phyloP scores from a whole-genome alignment of 2,888 invertebrate genomes.

The Bhutanitis thaidina region DNA sequence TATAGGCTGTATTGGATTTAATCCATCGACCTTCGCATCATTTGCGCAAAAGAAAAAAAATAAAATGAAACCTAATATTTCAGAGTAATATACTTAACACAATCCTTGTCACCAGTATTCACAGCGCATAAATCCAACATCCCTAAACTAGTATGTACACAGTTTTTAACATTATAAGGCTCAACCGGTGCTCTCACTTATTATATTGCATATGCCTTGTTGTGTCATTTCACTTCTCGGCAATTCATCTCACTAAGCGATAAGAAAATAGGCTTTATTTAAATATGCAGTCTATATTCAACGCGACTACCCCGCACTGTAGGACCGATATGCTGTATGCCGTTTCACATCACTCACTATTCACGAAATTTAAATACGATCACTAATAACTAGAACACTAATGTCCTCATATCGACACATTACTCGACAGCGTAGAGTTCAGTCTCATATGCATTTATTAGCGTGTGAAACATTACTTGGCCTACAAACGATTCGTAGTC shows the following conservation, averaged over 20 bases:
- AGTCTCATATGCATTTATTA: constrained; percentile 12
- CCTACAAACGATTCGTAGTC: constrained; percentile 22
- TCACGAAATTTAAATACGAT: constrained; percentile 21
- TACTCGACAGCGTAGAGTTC: constrained; percentile 8
- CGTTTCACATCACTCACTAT: constrained; percentile 23
- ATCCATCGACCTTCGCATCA: constrained; percentile 50
- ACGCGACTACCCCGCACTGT: background rate
- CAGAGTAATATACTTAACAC: constrained; percentile 50
- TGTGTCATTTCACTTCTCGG: constrained; percentile 18
- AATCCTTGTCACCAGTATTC: constrained; percentile 51
- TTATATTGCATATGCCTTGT: constrained; percentile 38
- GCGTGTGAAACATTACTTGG: constrained; percentile 8
- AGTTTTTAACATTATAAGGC: constrained; percentile 64
- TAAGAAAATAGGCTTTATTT: constrained; percentile 36
- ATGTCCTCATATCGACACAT: constrained; percentile 3
- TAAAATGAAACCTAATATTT: constrained; percentile 38
- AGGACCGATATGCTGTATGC: constrained; percentile 9
- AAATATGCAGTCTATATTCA: constrained; percentile 25
- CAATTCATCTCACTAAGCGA: constrained; percentile 29
- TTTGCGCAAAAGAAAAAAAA: constrained; percentile 54
- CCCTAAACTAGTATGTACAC: constrained; percentile 69
- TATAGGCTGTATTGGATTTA: too few species aligned
- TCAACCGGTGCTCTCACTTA: constrained; percentile 56
- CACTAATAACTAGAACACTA: constrained; percentile 22
- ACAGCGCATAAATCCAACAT: constrained; percentile 49